phyloP scores from a whole-genome alignment of 2,888 invertebrate genomes.

The Parascotia fuliginaria region DNA sequence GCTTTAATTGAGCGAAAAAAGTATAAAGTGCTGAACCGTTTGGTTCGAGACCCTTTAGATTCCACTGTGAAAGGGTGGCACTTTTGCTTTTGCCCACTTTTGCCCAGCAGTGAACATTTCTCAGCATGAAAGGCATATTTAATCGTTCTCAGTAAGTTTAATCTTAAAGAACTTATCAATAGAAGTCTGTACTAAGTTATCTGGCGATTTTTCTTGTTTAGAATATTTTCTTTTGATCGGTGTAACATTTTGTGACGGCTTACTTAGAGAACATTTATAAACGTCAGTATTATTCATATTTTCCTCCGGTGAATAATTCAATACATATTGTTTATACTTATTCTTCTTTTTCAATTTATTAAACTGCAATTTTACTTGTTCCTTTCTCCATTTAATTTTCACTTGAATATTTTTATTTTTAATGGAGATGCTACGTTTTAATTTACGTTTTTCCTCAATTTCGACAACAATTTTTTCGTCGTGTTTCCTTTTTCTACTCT shows the following conservation, averaged over 20 bases:
- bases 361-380: slow-evolving; percentile 56
- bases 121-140: background rate
- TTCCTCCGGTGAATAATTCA: slow-evolving; percentile 53
- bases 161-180: slow-evolving; percentile 67
- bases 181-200: slow-evolving; percentile 67
- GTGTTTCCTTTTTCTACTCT: slow-evolving; percentile 9
- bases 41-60: too few species aligned
- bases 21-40: too few species aligned
- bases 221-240: slow-evolving; percentile 54
- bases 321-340: slow-evolving; percentile 60
- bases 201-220: slow-evolving; percentile 54
- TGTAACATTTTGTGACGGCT: slow-evolving; percentile 51
- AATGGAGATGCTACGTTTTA: slow-evolving; percentile 45
- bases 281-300: too few species aligned
- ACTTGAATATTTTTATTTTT: slow-evolving; percentile 55
- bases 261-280: slow-evolving; percentile 36
- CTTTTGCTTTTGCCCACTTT: too few species aligned
- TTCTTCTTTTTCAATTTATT: slow-evolving; percentile 34
- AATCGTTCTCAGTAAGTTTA: slow-evolving; percentile 21
- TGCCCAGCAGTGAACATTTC: too few species aligned
- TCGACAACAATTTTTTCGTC: slow-evolving; percentile 14
- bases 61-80: too few species aligned
- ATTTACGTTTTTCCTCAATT: slow-evolving; percentile 18
- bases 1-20: too few species aligned
- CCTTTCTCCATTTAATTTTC: slow-evolving; percentile 59